Conservation (phyloP, 2,888 invertebrate species). For the Lamellibrachia columna region DNA sequence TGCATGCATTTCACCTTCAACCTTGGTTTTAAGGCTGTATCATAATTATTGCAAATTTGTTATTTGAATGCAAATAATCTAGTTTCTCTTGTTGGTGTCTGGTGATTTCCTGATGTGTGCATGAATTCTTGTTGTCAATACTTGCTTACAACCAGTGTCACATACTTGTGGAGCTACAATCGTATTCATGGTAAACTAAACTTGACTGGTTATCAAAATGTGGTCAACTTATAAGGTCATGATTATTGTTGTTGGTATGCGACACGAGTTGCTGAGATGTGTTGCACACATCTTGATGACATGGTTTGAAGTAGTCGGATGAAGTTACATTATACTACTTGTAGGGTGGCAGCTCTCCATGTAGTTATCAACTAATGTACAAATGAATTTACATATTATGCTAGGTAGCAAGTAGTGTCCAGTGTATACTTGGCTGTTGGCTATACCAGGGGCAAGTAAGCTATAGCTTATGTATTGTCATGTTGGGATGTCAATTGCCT, state of each 20-base stretch:
- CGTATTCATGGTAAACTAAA: not conserved
- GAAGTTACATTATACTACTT: not conserved
- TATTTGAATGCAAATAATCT: slow-evolving; percentile 1
- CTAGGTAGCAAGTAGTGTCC: not conserved
- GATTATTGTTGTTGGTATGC: not conserved
- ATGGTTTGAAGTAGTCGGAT: not conserved
- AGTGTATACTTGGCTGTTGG: not conserved
- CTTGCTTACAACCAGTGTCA: not conserved
- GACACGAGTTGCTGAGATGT: not conserved
- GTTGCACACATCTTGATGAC: not conserved
- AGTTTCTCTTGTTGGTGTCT: not conserved
- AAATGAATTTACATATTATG: not conserved
- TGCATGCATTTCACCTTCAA: not conserved
- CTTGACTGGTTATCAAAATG: not conserved
- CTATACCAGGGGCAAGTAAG: not conserved
- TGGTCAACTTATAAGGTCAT: not conserved
- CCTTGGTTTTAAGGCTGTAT: not conserved
- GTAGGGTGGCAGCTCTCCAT: not conserved
- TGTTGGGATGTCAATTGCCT: too few relatives aligned
- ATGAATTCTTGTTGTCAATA: not conserved
- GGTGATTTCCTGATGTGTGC: not conserved
- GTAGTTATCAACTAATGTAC: not conserved
- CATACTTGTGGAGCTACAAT: not conserved
- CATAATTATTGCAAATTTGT: not conserved
- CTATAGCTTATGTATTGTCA: not conserved